Base-by-base conservation (phyloP, 2,113 vertebrate species). In the Dolichotis patagonum region DNA sequence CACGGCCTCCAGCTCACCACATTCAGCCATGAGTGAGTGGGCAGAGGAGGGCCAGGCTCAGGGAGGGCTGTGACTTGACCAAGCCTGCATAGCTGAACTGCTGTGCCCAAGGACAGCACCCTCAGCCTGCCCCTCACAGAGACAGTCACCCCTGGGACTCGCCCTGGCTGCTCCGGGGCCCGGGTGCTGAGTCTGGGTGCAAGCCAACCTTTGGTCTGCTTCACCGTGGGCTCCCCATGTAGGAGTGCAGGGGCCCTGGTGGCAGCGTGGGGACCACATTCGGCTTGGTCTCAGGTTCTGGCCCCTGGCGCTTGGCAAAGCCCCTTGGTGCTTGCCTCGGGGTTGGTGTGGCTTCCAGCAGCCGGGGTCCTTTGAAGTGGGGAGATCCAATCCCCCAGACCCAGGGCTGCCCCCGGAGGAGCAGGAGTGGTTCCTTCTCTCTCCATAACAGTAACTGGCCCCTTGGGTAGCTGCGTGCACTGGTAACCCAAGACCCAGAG, bases 331-430 rank as follows among this genome's bases (percentile, higher is more conserved):
- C 8, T 13, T 28, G 62, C 30, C 4, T 6, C 0, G 2, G 17
- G 17, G 77, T 12, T 0, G 82, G 96, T 96, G 56, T 96, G 89
- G 75, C 85, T 97, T 95, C 96, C 96, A 94, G 82, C 2, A 22
- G 67, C 88, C 35, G 17, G 84, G 92, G 88, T 67, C 38, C 91
- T 97, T 95, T 98, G 98, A 98, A 96, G 97, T 81, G 1, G 22
- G 65, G 96, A 81, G 96, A 96, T 80, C 88, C 65, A 82, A 96
- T 88, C 35, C 69, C 30, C 63, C 20, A 32, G 91, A 88, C n/a
- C 63, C 90, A 5, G 0, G 28, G 46, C 56, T 5, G 88, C 90
- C 80, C 60, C 54, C 8, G 81, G 93, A 58, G 73, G 56, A 35
- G 71, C 0, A 41, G 22, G 56, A 77, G 71, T n/a, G 7, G 60